Conservation (phyloP, 2,797 vertebrate genomes). For the Syndactyla subalaris region DNA sequence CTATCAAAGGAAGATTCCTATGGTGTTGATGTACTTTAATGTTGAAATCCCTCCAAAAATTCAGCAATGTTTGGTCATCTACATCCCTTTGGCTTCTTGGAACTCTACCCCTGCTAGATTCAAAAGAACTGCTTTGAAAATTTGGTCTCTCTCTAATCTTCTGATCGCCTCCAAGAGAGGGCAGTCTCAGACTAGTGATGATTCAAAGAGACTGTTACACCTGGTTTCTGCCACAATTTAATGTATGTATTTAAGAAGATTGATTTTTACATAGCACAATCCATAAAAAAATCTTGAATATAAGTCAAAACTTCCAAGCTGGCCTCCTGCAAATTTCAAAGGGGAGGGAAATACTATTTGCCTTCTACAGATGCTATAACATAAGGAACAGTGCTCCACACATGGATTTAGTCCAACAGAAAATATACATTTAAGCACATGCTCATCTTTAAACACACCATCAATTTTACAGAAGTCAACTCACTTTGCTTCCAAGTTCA, state of each 20-base stretch:
- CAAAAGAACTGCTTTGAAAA: neutral
- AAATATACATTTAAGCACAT: neutral
- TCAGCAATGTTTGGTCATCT: neutral
- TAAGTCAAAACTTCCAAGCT: neutral
- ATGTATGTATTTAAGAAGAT: rapidly evolving
- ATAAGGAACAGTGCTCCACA: neutral
- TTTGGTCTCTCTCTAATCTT: neutral
- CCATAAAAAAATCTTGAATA: neutral
- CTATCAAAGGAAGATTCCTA: neutral
- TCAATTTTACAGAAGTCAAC: neutral
- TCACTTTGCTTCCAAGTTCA: neutral
- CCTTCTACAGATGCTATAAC: neutral
- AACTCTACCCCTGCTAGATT: neutral
- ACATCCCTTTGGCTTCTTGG: neutral
- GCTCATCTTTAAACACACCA: neutral
- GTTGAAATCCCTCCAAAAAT: neutral
- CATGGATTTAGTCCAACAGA: neutral
- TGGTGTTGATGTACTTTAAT: rapidly evolving
- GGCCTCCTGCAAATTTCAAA: neutral
- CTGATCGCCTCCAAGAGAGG: constrained; percentile 36
- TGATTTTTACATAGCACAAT: neutral
- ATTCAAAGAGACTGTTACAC: neutral
- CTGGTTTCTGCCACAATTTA: neutral
- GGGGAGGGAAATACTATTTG: neutral
- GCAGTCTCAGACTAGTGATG: constrained; percentile 27